Evolutionary conservation across 1,140 invertebrate genomes (phyloP), one percentile per base, ranked within the genome.

Genomic region (Monochamus saltuarius): DNA sequence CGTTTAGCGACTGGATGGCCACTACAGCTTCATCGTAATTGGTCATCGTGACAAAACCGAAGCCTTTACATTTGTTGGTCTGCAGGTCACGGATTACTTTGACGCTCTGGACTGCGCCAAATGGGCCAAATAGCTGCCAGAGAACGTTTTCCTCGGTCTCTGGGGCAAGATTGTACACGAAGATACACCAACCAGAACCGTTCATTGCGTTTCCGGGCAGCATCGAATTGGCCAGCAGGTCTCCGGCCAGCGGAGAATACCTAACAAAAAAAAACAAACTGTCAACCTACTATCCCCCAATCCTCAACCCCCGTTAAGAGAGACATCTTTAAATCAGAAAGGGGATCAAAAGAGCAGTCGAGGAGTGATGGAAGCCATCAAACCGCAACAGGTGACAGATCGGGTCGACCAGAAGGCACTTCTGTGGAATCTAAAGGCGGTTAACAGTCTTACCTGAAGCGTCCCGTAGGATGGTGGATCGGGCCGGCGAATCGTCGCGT

Each of bases 31-130:
- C 97, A 78, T 99, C 96, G 81, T 99, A 99, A 80, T 98, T 98
- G 71, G 95, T 98, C 97, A 99, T 99, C 54, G 95, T 98, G 59
- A 99, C 96, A 80, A 99, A 98, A n/a, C 95, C 97, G 78, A 98
- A 99, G 68, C 97, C 97, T 81, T 98, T 99, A 86, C 97, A 99
- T 81, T 99, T 99, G 82, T 97, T 96, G 61, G 96, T 97, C 79
- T 97, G 92, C 72, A 95, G 85, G 81, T 99, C 97, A 61, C 96
- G 88, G 73, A 99, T 97, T 51, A 97, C 92, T 83, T 99, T 99
- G 34, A 99, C 97, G 74, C 91, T 95, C 79, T 98, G 95, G 56
- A 99, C 97, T 60, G 97, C 97, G 56, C 97, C 97, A 78, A 99
- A 99, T 4, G 97, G 97, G 3, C 96, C 97, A 81, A 99, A 99